Evolutionary conservation across 2,113 vertebrate genomes (phyloP).

Genomic region (Otis tarda): DNA sequence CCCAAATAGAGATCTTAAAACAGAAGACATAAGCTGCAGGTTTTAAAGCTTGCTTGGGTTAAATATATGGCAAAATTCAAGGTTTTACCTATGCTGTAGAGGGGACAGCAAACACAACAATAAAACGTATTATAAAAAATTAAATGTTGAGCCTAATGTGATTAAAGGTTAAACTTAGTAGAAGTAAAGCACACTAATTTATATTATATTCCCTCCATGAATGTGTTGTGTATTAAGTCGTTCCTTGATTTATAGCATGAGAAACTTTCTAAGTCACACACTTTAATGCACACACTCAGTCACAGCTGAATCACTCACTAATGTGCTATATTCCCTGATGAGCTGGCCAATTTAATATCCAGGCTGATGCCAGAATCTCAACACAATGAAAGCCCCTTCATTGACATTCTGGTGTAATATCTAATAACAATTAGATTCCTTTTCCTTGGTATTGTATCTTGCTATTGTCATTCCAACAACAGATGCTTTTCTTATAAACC

Average conservation of each 20-base stretch:
- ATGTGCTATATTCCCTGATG: constrained; percentile 57
- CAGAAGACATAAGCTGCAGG: background rate
- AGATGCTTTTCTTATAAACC: constrained; percentile 71
- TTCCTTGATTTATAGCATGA: constrained; percentile 62
- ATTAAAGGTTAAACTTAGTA: constrained; percentile 8
- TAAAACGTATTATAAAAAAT: constrained; percentile 7
- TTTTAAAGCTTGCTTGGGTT: background rate
- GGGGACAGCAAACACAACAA: background rate
- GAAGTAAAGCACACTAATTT: constrained; percentile 1
- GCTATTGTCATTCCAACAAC: constrained; percentile 69
- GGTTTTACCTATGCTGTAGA: background rate
- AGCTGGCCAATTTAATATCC: constrained; percentile 62
- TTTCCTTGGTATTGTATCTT: constrained; percentile 44
- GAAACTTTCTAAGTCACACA: constrained; percentile 35
- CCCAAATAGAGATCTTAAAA: background rate
- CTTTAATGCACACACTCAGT: constrained; percentile 16
- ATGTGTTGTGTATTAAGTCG: constrained; percentile 16
- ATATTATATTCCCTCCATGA: background rate
- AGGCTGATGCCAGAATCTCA: constrained; percentile 43
- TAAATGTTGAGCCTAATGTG: constrained; percentile 2
- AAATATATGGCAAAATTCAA: background rate
- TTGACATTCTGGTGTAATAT: constrained; percentile 54
- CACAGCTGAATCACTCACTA: constrained; percentile 60
- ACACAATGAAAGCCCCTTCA: constrained; percentile 42
- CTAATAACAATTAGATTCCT: constrained; percentile 65